Base-by-base conservation (phyloP, 2,113 vertebrate species). In the Ailuropoda melanoleuca region DNA sequence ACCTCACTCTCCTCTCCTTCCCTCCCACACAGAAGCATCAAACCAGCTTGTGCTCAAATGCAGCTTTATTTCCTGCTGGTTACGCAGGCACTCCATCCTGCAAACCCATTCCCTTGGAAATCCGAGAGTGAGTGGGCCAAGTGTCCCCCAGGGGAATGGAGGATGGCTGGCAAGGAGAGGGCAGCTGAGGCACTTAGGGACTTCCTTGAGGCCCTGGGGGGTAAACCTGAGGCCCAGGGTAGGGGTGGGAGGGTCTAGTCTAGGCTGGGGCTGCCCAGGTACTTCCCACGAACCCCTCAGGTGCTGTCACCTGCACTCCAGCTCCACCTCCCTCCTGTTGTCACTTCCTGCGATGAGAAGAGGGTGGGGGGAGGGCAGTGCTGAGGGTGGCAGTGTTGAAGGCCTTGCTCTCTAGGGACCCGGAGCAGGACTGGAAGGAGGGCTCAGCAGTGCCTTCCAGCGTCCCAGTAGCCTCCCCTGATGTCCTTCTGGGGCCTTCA, bases 1-100 rank as follows among this genome's bases (percentile, higher is more conserved):
- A 8, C 26, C 53, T 15, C 13, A n/a, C 43, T 43, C 34, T 12
- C 50, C 58, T 19, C 24, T 46, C 53, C 43, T 29, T n/a, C 24
- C 19, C 29, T 80, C 43, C n/a, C 50, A 37, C 66, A 62, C 50
- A 48, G 12, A 93, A 46, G 48, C 56, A 60, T n/a, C 75, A 50
- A 21, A 88, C 15, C 83, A 78, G 24, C 34, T 78, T 83, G 87
- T 84, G 86, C 48, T 96, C 85, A 94, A 95, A 92, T 29, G 19
- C 93, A 97, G 88, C 37, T 98, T 98, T 98, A 98, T 97, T 97
- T 95, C 66, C 88, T 55, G 77, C 72, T 92, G 94, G 68, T 83
- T 93, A 97, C 82, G 84, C 80, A 72, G 85, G 39, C 8, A 19
- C 21, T 64, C 68, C 75, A 68, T 18, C 78, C 90, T 92, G 46